These are phyloP conservation scores for Melanocharis versteri DNA, from an alignment of 2,113 vertebrate genomes.

Conservation along the genomic window DNA sequence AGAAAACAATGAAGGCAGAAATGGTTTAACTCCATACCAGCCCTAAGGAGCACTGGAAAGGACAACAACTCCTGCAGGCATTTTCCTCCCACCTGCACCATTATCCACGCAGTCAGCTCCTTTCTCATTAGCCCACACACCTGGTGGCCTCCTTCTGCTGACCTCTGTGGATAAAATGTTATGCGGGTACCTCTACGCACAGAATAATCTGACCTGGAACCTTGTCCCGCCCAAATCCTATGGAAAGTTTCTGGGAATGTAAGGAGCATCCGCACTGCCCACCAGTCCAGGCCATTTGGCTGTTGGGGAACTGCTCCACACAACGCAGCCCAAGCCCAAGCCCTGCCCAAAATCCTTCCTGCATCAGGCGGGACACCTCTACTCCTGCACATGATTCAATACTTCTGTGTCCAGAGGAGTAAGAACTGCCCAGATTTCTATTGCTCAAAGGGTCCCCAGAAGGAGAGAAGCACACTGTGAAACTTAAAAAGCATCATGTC, in stretches of 20 bases:
- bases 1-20: constrained; percentile 1
- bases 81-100: background rate
- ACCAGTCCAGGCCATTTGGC: background rate
- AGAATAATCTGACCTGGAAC: background rate
- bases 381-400: background rate
- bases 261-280: background rate
- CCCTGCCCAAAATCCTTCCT: background rate
- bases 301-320: background rate
- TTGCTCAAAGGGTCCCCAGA: background rate
- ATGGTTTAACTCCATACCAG: background rate
- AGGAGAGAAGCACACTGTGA: background rate
- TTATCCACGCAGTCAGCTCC: background rate
- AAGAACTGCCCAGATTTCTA: background rate
- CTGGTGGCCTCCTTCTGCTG: background rate
- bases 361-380: background rate
- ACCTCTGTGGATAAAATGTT: background rate
- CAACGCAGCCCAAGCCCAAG: background rate
- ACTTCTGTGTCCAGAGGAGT: background rate
- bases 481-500: background rate
- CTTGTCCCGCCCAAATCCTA: background rate
- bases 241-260: background rate
- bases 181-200: background rate
- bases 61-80: background rate
- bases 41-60: background rate
- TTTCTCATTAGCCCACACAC: background rate